These are phyloP conservation scores for Lepilemur septentrionalis DNA, from an alignment of 2,797 vertebrate genomes.

Conservation along the genomic window DNA sequence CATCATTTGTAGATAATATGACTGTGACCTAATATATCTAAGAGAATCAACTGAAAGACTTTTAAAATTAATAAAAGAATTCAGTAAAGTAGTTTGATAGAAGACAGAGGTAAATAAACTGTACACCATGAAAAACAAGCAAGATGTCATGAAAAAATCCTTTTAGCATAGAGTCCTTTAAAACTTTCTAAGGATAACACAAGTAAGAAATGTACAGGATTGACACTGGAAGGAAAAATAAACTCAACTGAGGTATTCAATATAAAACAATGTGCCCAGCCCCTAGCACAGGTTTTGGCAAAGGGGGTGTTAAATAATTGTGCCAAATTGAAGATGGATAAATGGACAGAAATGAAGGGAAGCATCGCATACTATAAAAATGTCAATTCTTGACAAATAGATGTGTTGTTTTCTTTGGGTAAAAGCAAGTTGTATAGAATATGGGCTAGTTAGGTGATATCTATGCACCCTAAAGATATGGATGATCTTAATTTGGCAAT, in stretches of 20 bases:
- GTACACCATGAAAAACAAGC: slow-evolving; percentile 22
- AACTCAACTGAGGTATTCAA: not conserved
- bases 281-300: not conserved
- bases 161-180: slow-evolving; percentile 42
- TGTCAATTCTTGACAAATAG: not conserved
- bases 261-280: not conserved
- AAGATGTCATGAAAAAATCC: slow-evolving; percentile 30
- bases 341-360: slow-evolving; percentile 2
- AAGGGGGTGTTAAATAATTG: not conserved
- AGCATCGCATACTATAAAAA: not conserved
- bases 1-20: slow-evolving; percentile 61
- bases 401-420: not conserved
- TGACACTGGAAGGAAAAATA: not conserved
- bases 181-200: slow-evolving; percentile 8
- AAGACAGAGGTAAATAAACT: slow-evolving; percentile 60
- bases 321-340: not conserved
- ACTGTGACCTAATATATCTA: slow-evolving; percentile 47
- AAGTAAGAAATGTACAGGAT: not conserved
- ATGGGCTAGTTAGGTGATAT: not conserved
- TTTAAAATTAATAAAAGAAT: slow-evolving; percentile 67
- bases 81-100: slow-evolving; percentile 52
- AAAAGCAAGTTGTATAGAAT: not conserved
- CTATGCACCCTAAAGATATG: not conserved
- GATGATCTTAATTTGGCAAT: not conserved
- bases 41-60: slow-evolving; percentile 55